Percentiles rank a stretch among this genome's conserved stretches.
Evolutionary conservation across 1,140 invertebrate species (phyloP).

Genomic region (Pomacea maculata): DNA sequence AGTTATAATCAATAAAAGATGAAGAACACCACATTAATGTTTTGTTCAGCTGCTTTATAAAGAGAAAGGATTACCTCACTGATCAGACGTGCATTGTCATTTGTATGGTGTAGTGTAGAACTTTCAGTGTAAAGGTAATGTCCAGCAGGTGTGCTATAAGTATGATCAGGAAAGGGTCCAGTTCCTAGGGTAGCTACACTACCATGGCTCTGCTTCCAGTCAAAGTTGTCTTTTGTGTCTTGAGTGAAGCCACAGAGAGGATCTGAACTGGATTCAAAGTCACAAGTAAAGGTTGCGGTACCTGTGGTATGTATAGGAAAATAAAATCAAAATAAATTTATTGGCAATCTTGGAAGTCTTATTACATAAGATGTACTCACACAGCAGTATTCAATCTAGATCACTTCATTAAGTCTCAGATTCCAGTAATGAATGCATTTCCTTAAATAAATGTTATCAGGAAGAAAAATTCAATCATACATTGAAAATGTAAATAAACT

Average conservation of each 20-base stretch:
- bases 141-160: slow-evolving; percentile 58
- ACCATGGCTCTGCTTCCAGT: slow-evolving; percentile 1
- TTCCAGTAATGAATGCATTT: too few relatives aligned
- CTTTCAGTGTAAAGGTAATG: slow-evolving; percentile 83
- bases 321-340: too few relatives aligned
- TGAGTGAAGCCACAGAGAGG: slow-evolving; percentile 16
- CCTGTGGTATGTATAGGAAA: neutral
- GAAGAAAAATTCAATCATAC: too few relatives aligned
- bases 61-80: slow-evolving; percentile 15
- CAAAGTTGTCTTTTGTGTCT: neutral
- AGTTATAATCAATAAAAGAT: too few relatives aligned
- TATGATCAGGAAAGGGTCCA: slow-evolving; percentile 59
- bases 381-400: too few relatives aligned
- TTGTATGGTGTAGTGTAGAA: slow-evolving; percentile 70
- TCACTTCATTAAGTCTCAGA: too few relatives aligned
- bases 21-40: too few relatives aligned
- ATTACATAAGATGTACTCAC: too few relatives aligned
- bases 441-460: too few relatives aligned
- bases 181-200: slow-evolving; percentile 40
- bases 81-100: slow-evolving; percentile 69
- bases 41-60: too few relatives aligned
- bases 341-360: too few relatives aligned
- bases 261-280: slow-evolving; percentile 16
- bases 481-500: too few relatives aligned
- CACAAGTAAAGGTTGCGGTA: neutral